Conservation (phyloP, 2,797 vertebrate genomes). For the Spondyliosoma cantharus region DNA sequence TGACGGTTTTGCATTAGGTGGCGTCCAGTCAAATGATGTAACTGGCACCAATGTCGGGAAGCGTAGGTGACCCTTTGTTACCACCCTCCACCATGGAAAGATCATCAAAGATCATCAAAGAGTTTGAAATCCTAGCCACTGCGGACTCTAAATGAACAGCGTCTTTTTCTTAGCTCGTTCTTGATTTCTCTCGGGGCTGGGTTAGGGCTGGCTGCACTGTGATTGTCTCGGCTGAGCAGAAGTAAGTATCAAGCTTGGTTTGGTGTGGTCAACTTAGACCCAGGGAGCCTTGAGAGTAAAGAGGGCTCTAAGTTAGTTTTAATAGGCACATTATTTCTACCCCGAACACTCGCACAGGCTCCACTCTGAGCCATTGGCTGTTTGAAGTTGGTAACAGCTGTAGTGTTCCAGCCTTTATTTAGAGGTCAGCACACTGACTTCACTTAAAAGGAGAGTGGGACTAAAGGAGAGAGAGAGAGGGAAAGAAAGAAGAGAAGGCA, state of each 20-base stretch:
- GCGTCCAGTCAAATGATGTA: conserved; percentile 69
- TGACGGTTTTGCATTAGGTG: conserved; percentile 56
- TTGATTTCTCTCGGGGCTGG: conserved; percentile 50
- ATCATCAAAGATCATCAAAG: conserved; percentile 75
- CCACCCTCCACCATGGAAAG: conserved; percentile 55
- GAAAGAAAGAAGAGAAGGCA: conserved; percentile 67
- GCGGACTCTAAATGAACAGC: conserved; percentile 62
- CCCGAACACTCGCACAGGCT: conserved; percentile 75
- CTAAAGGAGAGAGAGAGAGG: conserved; percentile 60
- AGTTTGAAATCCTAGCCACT: conserved; percentile 53
- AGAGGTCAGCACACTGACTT: conserved; percentile 87
- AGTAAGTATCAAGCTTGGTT: conserved; percentile 60
- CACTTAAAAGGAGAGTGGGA: conserved; percentile 83
- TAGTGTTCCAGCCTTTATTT: conserved; percentile 87
- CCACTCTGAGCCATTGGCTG: conserved; percentile 76
- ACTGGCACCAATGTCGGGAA: conserved; percentile 61
- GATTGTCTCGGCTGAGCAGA: conserved; percentile 57
- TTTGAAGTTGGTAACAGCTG: conserved; percentile 88
- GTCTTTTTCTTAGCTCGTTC: conserved; percentile 61
- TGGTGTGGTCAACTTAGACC: conserved; percentile 76
- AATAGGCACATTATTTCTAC: conserved; percentile 84
- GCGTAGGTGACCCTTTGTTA: conserved; percentile 67
- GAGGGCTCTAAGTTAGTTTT: conserved; percentile 84
- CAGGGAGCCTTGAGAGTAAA: conserved; percentile 79
- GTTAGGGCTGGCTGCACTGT: conserved; percentile 42